phyloP scores from a whole-genome alignment of 2,797 vertebrate genomes.

The Enteromius viviparus region DNA sequence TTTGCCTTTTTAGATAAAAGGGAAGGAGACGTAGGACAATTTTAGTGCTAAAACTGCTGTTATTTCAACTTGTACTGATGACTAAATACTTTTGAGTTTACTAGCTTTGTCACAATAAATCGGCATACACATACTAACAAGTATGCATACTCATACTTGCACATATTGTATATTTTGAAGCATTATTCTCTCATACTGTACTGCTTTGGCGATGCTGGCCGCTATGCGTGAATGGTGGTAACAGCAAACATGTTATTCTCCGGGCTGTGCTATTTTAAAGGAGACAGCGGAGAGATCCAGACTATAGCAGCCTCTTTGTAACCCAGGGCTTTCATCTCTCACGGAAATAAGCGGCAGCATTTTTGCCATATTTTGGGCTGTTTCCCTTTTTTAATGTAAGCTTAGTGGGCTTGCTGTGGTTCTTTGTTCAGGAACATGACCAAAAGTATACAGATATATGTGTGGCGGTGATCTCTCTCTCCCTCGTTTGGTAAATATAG shows the following conservation, averaged over 20 bases:
- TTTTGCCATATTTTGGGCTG: conserved; percentile 74
- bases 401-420: conserved; percentile 67
- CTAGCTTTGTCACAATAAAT: conserved; percentile 8
- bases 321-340: conserved; percentile 77
- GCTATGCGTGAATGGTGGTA: conserved; percentile 69
- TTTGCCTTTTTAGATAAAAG: neutral
- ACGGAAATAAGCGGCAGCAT: conserved; percentile 74
- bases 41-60: neutral
- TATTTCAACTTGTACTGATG: neutral
- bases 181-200: neutral
- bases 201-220: conserved; percentile 13
- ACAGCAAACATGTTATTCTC: conserved; percentile 79
- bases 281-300: conserved; percentile 78
- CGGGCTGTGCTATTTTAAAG: conserved; percentile 79
- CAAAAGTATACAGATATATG: conserved; percentile 69
- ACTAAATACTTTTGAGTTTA: conserved; percentile 10
- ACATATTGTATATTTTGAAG: neutral
- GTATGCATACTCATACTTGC: conserved; percentile 33
- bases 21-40: neutral
- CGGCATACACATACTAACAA: neutral
- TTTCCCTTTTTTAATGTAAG: conserved; percentile 68
- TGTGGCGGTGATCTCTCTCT: conserved; percentile 59
- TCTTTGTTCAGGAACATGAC: conserved; percentile 73
- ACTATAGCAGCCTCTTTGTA: conserved; percentile 78
- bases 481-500: conserved; percentile 44